These are phyloP conservation scores for Trididemnum miniatum DNA, from an alignment of 23 tunicate species.

Conservation along the genomic window DNA sequence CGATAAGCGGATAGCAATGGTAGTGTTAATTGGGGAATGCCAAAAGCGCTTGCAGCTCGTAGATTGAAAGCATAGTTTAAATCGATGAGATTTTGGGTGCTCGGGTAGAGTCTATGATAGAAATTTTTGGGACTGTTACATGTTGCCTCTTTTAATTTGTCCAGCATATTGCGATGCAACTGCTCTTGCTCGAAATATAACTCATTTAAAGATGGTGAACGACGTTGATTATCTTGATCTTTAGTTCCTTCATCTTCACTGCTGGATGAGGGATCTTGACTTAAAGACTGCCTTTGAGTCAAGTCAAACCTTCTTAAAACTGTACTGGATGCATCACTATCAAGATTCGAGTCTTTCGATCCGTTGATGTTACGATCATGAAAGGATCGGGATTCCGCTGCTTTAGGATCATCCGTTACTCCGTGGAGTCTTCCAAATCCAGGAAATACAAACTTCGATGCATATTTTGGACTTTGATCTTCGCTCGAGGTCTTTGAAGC, in stretches of 20 bases:
- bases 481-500: background rate
- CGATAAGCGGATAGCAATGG: slow-evolving; percentile 6
- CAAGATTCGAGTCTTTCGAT: background rate
- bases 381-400: background rate
- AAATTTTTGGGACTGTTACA: background rate
- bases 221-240: background rate
- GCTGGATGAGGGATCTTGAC: background rate
- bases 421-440: background rate
- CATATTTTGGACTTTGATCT: background rate
- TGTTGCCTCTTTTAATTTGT: background rate
- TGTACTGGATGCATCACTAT: background rate
- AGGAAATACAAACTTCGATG: background rate
- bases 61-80: slow-evolving; percentile 40
- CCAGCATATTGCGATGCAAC: background rate
- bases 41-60: slow-evolving; percentile 24
- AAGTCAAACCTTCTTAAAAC: too few species aligned
- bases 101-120: background rate
- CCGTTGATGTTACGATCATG: background rate
- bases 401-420: background rate
- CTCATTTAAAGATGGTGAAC: background rate
- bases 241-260: background rate
- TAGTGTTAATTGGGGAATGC: slow-evolving; percentile 15
- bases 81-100: slow-evolving; percentile 30
- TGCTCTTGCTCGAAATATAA: background rate
- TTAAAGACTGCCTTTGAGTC: background rate